Base-by-base conservation (phyloP, 64 coral and sea anemone genomes). In the Actinia equina region DNA sequence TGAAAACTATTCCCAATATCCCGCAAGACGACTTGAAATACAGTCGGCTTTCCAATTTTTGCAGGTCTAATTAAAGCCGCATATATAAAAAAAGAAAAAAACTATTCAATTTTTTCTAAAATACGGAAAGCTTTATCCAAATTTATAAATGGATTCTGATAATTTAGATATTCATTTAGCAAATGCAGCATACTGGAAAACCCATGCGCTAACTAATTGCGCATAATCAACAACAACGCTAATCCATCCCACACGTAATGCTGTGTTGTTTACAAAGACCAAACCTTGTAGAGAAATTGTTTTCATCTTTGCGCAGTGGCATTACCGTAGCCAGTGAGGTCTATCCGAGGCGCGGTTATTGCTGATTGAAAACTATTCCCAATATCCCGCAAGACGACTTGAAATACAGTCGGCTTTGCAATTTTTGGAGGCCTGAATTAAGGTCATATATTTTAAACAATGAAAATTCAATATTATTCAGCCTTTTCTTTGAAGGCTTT, bases 241-340 rank as follows among this genome's bases (percentile, higher is more conserved):
- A 37, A 1, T 37, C 30, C 30, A 37, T 37, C 30, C 30, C 30
- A 37, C 30, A 37, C 30, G 30, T 37, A 37, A 37, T 37, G 30
- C 30, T 1, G 30, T 37, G 30, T 37, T 37, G 30, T 37, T 37
- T 37, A 37, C 30, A 37, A 37, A 37, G 0, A 37, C 30, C 1
- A 0, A 1, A 37, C 30, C 30, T 37, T 1, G 30, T 37, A 37
- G 30, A 37, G n/a, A n/a, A n/a, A n/a, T n/a, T n/a, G n/a, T n/a
- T n/a, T n/a, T n/a, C n/a, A 92, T 87, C 94, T 90, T 95, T 93
- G 91, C 91, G 91, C 94, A 95, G 88, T 93, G 91, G 94, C 91
- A 93, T 95, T 89, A 93, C 94, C 87, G 94, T 92, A 95, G 94
- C 88, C 84, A 80, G 82, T 93, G 94, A 95, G 91, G 94, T 95